These are phyloP conservation scores for Plebejus anna DNA, from an alignment of 2,888 invertebrate species.

Conservation along the genomic window DNA sequence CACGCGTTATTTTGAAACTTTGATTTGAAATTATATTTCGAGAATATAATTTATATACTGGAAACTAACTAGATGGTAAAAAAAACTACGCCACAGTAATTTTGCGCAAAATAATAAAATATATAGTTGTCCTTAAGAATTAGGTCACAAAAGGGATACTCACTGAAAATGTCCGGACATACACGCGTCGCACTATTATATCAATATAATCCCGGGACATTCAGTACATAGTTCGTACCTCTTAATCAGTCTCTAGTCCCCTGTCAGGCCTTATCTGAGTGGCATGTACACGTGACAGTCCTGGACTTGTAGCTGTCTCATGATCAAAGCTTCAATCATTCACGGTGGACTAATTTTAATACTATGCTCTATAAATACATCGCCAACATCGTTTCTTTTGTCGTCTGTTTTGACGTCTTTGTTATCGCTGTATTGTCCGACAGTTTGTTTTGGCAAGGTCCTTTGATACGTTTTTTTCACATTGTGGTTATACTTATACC, in stretches of 20 bases:
- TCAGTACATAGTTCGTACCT: background rate
- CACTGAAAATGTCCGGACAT: background rate
- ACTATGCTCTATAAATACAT: background rate
- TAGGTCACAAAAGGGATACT: background rate
- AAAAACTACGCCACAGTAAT: background rate
- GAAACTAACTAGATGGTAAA: background rate
- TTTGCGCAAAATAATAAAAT: background rate
- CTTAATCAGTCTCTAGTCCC: conserved; percentile 26
- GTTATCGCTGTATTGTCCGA: background rate
- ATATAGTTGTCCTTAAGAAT: background rate
- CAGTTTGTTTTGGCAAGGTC: background rate
- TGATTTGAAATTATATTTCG: no score
- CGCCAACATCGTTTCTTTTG: background rate
- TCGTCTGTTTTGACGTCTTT: background rate
- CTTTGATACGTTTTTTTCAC: background rate
- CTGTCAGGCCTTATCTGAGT: conserved; percentile 25
- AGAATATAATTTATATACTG: no score
- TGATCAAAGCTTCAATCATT: conserved; percentile 22
- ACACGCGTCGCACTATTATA: background rate
- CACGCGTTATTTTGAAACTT: no score
- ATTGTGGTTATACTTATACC: background rate
- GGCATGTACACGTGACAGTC: conserved; percentile 6
- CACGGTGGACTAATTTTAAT: conserved; percentile 25
- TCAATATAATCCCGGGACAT: background rate
- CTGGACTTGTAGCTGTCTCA: conserved; percentile 26